These are phyloP conservation scores for Adrianichthys oophorus DNA, from an alignment of 2,797 vertebrate species.

Conservation along the genomic window DNA sequence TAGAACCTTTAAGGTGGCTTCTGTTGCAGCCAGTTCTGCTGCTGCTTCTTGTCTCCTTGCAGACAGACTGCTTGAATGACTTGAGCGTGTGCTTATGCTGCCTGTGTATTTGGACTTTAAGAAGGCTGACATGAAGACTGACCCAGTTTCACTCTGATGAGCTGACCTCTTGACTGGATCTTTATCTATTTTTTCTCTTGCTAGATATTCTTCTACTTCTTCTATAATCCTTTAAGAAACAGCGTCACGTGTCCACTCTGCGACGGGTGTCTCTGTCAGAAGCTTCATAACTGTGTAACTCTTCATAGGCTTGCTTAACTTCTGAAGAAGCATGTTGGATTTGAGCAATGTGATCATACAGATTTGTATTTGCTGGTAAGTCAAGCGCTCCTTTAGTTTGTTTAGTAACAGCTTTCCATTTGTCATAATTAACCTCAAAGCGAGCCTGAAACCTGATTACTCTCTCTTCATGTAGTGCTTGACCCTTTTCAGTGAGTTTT, in stretches of 20 bases:
- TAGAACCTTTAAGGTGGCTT: not conserved
- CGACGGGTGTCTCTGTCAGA: conserved; percentile 1
- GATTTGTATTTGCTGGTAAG: not conserved
- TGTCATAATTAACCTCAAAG: not conserved
- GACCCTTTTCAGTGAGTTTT: not conserved
- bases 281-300: not conserved
- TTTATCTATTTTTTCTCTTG: not conserved
- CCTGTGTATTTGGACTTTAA: not conserved
- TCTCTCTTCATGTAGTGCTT: not conserved
- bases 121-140: not conserved
- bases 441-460: not conserved
- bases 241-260: conserved; percentile 3
- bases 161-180: too few species aligned
- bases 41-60: conserved; percentile 2
- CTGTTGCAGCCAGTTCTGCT: conserved; percentile 1
- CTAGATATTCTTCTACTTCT: not conserved
- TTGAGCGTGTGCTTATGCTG: not conserved
- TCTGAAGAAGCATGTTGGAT: not conserved
- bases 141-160: not conserved
- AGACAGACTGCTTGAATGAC: not conserved
- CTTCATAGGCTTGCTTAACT: conserved; percentile 2
- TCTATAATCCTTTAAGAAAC: conserved; percentile 2
- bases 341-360: not conserved
- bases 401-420: conserved; percentile 1
- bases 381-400: conserved; percentile 2